Conservation (phyloP, 2,113 vertebrate species). For the Colius striatus region DNA sequence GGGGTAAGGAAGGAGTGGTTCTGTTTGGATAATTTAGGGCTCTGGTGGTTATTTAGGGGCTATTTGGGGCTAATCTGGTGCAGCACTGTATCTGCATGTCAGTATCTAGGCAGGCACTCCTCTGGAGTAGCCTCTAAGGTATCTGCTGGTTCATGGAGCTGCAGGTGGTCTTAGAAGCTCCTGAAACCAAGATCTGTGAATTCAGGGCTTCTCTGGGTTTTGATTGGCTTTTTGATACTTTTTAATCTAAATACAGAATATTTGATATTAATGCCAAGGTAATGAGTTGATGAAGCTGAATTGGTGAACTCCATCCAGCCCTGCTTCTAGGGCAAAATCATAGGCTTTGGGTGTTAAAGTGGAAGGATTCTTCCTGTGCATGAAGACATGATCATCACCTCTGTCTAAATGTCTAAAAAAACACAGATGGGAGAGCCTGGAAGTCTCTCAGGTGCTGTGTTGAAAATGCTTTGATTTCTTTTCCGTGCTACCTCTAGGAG, state of each 20-base stretch:
- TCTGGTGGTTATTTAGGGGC: accelerated
- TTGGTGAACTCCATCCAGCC: neutral
- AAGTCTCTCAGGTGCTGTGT: neutral
- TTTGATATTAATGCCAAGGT: neutral
- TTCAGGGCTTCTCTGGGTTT: neutral
- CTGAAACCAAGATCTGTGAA: neutral
- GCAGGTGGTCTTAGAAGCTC: accelerated
- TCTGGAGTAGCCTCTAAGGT: neutral
- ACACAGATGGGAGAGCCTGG: no score
- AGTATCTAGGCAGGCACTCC: neutral
- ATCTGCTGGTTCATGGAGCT: neutral
- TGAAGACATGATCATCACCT: neutral
- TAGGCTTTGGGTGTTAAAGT: neutral
- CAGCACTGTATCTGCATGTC: neutral
- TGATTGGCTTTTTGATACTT: neutral
- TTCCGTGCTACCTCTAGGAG: neutral
- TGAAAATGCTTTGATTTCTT: neutral
- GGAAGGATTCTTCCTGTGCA: no score
- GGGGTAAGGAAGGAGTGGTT: neutral
- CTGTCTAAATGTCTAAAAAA: neutral
- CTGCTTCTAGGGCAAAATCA: neutral
- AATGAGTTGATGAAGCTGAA: neutral
- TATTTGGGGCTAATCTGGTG: accelerated
- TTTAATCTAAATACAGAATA: neutral
- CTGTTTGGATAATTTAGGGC: neutral